Evolutionary conservation across 2,113 vertebrate genomes (phyloP), one percentile per base, ranked within the genome.

Genomic region (Hiodon alosoides): DNA sequence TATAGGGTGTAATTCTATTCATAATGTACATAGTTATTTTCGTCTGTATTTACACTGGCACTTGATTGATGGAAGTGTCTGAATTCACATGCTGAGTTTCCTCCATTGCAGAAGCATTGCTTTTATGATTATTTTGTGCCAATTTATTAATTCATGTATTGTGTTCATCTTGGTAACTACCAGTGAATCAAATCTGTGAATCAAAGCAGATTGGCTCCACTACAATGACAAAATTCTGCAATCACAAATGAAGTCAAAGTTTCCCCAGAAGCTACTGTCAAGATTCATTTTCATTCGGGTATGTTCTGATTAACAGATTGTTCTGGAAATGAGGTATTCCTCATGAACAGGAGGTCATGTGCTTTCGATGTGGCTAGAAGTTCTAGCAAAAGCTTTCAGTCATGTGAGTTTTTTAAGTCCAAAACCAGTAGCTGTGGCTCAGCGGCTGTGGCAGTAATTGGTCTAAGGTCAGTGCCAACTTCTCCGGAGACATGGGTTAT

Each of bases 1-100:
- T 87, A 85, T 72, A 69, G 77, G 83, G 82, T 83, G 51, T 52
- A 69, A 69, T 53, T 50, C 51, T n/a, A 6, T 46, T 69, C 51
- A 51, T 13, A 46, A 50, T 9, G 67, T n/a, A 69, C 50, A 5
- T 50, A 11, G 31, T 48, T 51, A 11, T 47, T 51, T 67, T 10
- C 46, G 10, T 67, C 13, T 50, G 7, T 3, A 8, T 7, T 4
- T 11, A 67, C 50, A 51, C 47, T 16, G 61, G 16, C 9, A 17
- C 16, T 2, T 67, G 66, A 11, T 31, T 51, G 5, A 67, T 14
- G 47, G 61, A 17, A 64, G 1, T 17, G 14, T 31, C 4, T 13
- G 14, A 16, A 7, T 17, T 31, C 31, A 31, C 31, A 31, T 31
- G 31, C 31, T 31, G 2, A 31, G 31, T 31, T 31, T 31, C 31